Percentiles rank a stretch among this genome's conserved stretches.
Conservation (phyloP, 2,797 vertebrate species). For the Acropternis orthonyx region DNA sequence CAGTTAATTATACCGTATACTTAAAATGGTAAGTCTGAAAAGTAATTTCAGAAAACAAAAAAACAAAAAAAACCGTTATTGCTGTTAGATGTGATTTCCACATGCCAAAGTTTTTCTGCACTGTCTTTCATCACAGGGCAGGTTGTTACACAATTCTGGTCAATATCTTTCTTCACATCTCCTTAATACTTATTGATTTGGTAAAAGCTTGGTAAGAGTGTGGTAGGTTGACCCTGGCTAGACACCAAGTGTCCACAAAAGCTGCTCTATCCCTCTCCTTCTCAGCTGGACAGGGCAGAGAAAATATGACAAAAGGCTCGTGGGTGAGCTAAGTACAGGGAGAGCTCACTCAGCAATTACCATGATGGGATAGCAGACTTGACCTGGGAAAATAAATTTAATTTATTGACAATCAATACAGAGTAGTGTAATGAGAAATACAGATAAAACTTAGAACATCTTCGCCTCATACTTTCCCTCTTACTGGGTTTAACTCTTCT, state of each 20-base stretch:
- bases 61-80: too few relatives aligned
- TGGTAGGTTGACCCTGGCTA: not conserved
- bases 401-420: not conserved
- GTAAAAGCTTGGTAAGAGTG: not conserved
- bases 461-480: not conserved
- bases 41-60: not conserved
- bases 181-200: not conserved
- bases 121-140: not conserved
- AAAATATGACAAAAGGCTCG: not conserved
- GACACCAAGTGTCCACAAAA: not conserved
- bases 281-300: not conserved
- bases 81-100: not conserved
- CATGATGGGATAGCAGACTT: not conserved
- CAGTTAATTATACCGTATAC: constrained; percentile 22
- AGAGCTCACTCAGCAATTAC: not conserved
- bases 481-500: not conserved
- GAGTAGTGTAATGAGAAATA: not conserved
- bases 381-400: not conserved
- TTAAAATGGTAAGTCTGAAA: constrained; percentile 66
- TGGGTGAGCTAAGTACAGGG: not conserved
- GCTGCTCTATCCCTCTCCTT: not conserved
- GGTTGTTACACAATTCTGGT: not conserved
- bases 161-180: not conserved
- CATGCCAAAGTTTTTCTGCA: not conserved
- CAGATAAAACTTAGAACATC: not conserved